Evolutionary conservation across 2,113 vertebrate species (phyloP).

Genomic region (Coturnix japonica): DNA sequence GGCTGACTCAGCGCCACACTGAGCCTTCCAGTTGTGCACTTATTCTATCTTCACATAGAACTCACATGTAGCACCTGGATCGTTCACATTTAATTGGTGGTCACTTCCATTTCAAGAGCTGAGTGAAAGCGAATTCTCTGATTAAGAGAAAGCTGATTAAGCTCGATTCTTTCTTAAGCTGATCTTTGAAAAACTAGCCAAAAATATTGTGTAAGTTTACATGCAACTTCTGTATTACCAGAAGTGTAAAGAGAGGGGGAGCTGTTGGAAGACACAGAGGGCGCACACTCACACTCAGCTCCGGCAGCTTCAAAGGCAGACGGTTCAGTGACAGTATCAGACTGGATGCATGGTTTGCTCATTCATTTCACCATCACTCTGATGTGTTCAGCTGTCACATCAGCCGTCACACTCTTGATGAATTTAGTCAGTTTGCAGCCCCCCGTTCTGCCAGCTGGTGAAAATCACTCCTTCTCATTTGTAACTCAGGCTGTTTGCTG

Average conservation of each 20-base stretch:
- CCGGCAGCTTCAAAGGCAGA: background rate
- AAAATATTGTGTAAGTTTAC: background rate
- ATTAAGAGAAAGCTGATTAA: no score
- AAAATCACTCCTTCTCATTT: background rate
- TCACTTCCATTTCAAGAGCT: background rate
- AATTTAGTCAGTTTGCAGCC: background rate
- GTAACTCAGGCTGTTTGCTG: background rate
- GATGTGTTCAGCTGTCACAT: rapidly evolving
- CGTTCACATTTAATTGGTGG: background rate
- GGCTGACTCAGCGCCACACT: background rate
- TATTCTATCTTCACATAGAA: no score
- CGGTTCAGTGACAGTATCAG: background rate
- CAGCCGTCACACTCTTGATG: background rate
- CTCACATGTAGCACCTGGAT: no score
- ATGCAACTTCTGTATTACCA: rapidly evolving
- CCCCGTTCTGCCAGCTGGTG: background rate
- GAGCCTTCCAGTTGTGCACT: background rate
- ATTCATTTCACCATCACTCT: background rate
- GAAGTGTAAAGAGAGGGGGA: background rate
- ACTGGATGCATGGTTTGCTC: background rate
- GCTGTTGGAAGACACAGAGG: background rate
- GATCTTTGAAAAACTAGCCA: background rate
- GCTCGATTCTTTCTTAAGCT: background rate
- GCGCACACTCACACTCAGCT: background rate
- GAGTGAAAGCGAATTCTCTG: background rate